These are phyloP conservation scores for Cheilosia impressa DNA, from an alignment of 2,888 invertebrate species.

Conservation along the genomic window DNA sequence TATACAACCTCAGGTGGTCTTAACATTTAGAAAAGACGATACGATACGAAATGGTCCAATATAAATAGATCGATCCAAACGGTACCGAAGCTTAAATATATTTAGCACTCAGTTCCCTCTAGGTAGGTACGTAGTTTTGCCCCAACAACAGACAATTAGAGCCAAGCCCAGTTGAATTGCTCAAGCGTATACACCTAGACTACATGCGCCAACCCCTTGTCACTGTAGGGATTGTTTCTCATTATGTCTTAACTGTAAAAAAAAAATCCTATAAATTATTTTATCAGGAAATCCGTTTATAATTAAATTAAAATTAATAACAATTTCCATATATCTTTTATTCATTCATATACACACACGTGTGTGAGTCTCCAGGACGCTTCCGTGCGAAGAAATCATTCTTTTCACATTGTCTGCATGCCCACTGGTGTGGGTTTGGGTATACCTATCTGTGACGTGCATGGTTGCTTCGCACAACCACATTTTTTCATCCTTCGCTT, in stretches of 20 bases:
- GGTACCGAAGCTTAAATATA: too few relatives aligned
- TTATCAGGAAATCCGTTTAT: constrained; percentile 49
- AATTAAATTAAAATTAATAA: constrained; percentile 63
- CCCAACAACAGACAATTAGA: too few relatives aligned
- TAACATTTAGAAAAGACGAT: too few relatives aligned
- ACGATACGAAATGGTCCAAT: too few relatives aligned
- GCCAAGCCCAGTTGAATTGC: too few relatives aligned
- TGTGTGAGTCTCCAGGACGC: constrained; percentile 12
- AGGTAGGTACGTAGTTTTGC: too few relatives aligned
- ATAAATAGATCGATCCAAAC: too few relatives aligned
- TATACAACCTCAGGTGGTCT: too few relatives aligned
- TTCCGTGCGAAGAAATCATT: constrained; percentile 34
- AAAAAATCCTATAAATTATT: constrained; percentile 32
- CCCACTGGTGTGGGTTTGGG: background rate
- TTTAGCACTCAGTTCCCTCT: too few relatives aligned
- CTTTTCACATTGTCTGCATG: constrained; percentile 22
- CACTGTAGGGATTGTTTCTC: background rate
- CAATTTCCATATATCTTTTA: constrained; percentile 36
- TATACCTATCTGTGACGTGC: background rate
- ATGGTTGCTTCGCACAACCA: constrained; percentile 17
- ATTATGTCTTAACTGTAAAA: constrained; percentile 1
- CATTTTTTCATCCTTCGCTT: constrained; percentile 15
- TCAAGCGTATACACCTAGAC: background rate
- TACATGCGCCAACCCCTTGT: background rate
- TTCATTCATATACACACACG: constrained; percentile 35